Conservation (phyloP, 92 coral and sea anemone genomes). For the Zoanthus sociatus region DNA sequence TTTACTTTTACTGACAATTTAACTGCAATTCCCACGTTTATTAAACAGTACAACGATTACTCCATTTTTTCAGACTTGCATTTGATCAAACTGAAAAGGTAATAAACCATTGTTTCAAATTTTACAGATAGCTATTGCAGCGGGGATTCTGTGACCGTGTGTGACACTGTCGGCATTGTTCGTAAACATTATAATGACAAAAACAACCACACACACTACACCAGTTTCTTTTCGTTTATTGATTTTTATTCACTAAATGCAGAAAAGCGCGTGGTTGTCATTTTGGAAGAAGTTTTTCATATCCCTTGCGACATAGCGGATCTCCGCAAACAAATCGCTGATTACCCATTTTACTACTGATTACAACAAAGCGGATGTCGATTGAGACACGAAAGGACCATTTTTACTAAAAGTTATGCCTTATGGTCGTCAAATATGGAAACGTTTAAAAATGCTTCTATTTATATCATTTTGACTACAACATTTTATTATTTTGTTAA, state of each 20-base stretch:
- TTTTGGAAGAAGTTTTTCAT: neutral
- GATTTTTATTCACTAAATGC: neutral
- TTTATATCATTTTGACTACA: too few relatives aligned
- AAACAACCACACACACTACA: constrained; percentile 4
- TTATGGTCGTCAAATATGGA: constrained; percentile 5
- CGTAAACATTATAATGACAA: constrained; percentile 1
- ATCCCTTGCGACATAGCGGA: constrained; percentile 8
- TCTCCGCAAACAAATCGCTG: neutral
- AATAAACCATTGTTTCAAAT: constrained; percentile 20
- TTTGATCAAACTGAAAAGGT: constrained; percentile 14
- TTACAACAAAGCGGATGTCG: neutral
- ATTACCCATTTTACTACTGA: neutral
- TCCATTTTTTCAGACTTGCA: constrained; percentile 4
- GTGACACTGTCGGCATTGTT: constrained; percentile 25
- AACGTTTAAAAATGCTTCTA: neutral
- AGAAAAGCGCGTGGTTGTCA: neutral
- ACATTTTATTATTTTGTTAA: too few relatives aligned
- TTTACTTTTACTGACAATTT: neutral
- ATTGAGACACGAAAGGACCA: neutral
- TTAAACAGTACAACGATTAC: constrained; percentile 17
- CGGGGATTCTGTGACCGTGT: constrained; percentile 8
- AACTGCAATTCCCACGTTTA: constrained; percentile 1
- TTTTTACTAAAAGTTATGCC: neutral
- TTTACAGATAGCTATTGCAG: constrained; percentile 33
- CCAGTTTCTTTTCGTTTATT: neutral